A percentile compares a stretch with the other conserved stretches of the same genome.
Conservation (phyloP, 2,797 vertebrate genomes). For the Lepus townsendii region DNA sequence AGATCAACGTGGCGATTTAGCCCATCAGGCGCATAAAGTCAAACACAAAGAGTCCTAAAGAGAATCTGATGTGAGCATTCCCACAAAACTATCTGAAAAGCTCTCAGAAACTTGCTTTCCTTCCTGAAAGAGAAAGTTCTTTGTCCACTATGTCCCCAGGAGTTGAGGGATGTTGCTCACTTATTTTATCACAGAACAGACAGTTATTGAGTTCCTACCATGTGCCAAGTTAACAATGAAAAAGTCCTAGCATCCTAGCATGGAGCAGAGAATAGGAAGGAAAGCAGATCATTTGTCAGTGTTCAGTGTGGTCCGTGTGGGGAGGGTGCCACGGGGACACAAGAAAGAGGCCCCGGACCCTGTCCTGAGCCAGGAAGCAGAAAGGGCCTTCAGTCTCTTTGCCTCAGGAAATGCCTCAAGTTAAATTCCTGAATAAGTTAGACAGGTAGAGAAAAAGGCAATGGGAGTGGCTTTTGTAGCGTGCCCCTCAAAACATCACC, state of each 20-base stretch:
- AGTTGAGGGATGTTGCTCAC: not conserved
- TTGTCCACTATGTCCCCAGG: not conserved
- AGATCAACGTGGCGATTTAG: slow-evolving; percentile 36
- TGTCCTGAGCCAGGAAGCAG: not conserved
- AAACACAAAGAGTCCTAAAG: not conserved
- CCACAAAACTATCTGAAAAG: not conserved
- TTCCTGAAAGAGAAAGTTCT: not conserved
- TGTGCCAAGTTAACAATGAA: not conserved
- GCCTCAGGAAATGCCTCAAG: not conserved
- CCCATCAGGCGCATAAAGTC: not conserved
- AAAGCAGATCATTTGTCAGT: not conserved
- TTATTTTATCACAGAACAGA: slow-evolving; percentile 7
- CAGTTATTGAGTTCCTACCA: slow-evolving; percentile 1
- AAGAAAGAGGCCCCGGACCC: not conserved
- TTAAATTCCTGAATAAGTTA: slow-evolving; percentile 35
- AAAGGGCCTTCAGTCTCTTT: not conserved
- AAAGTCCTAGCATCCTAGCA: not conserved
- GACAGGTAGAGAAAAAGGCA: not conserved
- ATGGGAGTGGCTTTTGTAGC: not conserved
- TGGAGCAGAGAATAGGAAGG: not conserved
- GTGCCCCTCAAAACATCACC: not conserved
- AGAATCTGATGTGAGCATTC: not conserved
- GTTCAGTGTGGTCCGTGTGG: not conserved
- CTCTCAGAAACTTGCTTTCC: not conserved
- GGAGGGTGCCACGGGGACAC: not conserved